Evolutionary conservation across 2,113 vertebrate genomes (phyloP).

Genomic region (Alexandromys fortis): DNA sequence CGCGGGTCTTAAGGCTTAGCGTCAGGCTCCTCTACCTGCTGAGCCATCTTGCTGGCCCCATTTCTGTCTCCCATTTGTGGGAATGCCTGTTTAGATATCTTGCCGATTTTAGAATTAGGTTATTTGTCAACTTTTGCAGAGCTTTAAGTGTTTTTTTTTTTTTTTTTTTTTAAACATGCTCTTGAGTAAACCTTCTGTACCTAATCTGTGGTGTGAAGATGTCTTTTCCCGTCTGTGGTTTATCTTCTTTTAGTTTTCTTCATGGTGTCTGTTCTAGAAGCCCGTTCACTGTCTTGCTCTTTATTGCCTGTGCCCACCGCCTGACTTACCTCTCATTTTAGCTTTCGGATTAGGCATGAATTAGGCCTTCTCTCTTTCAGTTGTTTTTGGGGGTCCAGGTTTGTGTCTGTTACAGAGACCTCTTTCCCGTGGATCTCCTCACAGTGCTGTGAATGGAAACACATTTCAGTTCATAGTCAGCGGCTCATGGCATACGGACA

Average conservation of each 20-base stretch:
- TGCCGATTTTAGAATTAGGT: background rate
- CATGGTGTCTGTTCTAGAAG: background rate
- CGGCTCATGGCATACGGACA: too few relatives aligned
- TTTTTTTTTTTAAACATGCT: background rate
- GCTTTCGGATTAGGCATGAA: background rate
- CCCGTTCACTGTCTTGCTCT: background rate
- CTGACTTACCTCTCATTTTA: background rate
- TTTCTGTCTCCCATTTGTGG: fast-evolving
- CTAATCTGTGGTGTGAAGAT: background rate
- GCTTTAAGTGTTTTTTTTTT: background rate
- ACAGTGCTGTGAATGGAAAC: background rate
- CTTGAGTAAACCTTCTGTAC: background rate
- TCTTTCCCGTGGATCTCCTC: background rate
- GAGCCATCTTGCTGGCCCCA: background rate
- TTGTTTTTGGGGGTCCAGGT: background rate
- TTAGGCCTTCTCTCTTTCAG: background rate
- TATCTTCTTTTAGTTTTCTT: background rate
- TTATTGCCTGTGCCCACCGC: background rate
- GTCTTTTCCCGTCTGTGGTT: background rate
- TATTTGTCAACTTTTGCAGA: background rate
- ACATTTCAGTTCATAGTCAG: background rate
- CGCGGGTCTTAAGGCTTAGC: background rate
- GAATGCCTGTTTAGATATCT: background rate
- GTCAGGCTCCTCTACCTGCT: too few relatives aligned
- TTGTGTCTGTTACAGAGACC: background rate